phyloP scores from a whole-genome alignment of 2,888 invertebrate genomes.

The Alloscopus bannaensis region DNA sequence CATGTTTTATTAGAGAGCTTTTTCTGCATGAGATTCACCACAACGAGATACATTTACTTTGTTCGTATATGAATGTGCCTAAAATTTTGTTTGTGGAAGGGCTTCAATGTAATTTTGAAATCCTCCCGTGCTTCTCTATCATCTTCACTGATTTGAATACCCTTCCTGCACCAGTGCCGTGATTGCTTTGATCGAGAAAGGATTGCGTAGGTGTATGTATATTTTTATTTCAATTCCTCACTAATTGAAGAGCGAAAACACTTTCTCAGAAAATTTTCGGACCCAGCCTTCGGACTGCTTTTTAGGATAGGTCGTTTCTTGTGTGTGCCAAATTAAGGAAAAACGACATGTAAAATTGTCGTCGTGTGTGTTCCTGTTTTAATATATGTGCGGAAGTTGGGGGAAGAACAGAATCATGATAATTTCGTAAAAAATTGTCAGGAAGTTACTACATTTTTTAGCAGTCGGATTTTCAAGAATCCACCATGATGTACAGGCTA shows the following conservation, averaged over 20 bases:
- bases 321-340: no score
- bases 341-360: not conserved
- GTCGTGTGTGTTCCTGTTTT: conserved; percentile 1
- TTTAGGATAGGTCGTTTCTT: no score
- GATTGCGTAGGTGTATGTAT: conserved; percentile 18
- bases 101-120: conserved; percentile 18
- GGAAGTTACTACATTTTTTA: no score
- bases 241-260: conserved; percentile 34
- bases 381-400: no score
- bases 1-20: conserved; percentile 16
- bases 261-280: conserved; percentile 48
- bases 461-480: no score
- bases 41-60: not conserved
- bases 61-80: not conserved
- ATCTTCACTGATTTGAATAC: conserved; percentile 57
- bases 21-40: no score
- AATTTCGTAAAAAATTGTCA: no score
- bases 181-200: conserved; percentile 51
- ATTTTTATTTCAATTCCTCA: not conserved
- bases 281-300: no score
- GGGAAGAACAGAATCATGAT: no score
- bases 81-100: no score
- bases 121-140: conserved; percentile 32
- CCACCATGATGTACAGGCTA: conserved; percentile 55
- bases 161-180: conserved; percentile 49